phyloP scores from a whole-genome alignment of 2,797 vertebrate genomes.

The Adelosebastes latens region DNA sequence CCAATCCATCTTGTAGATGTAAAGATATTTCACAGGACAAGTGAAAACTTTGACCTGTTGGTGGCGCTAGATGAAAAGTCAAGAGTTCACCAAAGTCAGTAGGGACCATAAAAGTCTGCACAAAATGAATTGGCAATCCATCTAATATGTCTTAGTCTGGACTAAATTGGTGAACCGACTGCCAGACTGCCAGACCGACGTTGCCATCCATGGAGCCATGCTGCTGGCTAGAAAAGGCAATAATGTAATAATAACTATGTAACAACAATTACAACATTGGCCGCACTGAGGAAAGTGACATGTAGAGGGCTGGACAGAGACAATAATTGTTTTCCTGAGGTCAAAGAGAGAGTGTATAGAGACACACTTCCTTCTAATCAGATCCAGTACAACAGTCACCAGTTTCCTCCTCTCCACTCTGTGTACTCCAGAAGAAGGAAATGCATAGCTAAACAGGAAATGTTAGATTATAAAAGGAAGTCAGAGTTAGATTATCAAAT shows the following conservation, averaged over 20 bases:
- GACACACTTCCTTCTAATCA: conserved; percentile 73
- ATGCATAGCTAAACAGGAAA: conserved; percentile 72
- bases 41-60: background rate
- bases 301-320: conserved; percentile 30
- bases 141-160: background rate
- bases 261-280: conserved; percentile 18
- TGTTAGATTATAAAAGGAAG: conserved; percentile 73
- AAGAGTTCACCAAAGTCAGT: background rate
- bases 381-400: conserved; percentile 56
- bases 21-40: background rate
- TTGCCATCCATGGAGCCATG: background rate
- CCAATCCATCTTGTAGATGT: background rate
- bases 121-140: background rate
- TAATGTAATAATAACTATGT: conserved; percentile 2
- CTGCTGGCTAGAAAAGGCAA: background rate
- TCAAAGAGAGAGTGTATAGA: conserved; percentile 72
- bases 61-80: background rate
- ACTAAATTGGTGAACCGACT: background rate
- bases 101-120: background rate
- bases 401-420: conserved; percentile 64
- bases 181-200: background rate
- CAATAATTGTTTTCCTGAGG: conserved; percentile 70
- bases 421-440: conserved; percentile 67
- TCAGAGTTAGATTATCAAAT: conserved; percentile 67
- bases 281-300: conserved; percentile 50